Base-by-base conservation (phyloP, 2,888 invertebrate species). In the Nomada ferruginata region DNA sequence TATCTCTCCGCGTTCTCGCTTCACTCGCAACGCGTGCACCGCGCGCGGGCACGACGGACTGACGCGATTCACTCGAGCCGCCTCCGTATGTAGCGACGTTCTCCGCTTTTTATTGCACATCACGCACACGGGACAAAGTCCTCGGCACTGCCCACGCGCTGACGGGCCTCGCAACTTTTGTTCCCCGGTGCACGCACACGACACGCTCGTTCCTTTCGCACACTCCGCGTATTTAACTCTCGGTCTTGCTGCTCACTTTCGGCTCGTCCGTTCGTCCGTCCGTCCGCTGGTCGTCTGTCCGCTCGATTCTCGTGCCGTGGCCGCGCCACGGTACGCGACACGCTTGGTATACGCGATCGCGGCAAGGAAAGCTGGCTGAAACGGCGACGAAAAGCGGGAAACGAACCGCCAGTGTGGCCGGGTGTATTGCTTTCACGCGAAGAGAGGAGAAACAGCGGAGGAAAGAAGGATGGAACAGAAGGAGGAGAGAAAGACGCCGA, bases 41-140 rank as follows among this genome's bases (percentile, higher is more conserved):
- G 60, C 66, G 78, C 26, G 68, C 59, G 15, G 44, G 10, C 59
- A 59, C 68, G 57, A 26, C 36, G 64, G 76, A 66, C 44, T 53
- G 26, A 57, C 73, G 73, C 23, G 53, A 66, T 70, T 66, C 82
- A 82, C 84, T 78, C 84, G 74, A 77, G 52, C 75, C 82, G 70
- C 77, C 82, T 82, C 63, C 76, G 69, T 74, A 65, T 65, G 65
- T 79, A 57, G 47, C 47, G 47, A 70, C 70, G 64, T 68, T 78
- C 79, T 52, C 59, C 53, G 79, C n/a, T 20, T 11, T n/a, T 23
- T 42, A 47, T 26, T 29, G 26, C 61, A 65, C 52, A 20, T 9
- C 60, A 15, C 60, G 18, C 44, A 42, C 64, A 36, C 42, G 7
- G 44, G 29, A 36, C n/a, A 2, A 55, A 20, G 61, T 52, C 50